Evolutionary conservation across 2,797 vertebrate species (phyloP).

Genomic region (Premnoplex brunnescens): DNA sequence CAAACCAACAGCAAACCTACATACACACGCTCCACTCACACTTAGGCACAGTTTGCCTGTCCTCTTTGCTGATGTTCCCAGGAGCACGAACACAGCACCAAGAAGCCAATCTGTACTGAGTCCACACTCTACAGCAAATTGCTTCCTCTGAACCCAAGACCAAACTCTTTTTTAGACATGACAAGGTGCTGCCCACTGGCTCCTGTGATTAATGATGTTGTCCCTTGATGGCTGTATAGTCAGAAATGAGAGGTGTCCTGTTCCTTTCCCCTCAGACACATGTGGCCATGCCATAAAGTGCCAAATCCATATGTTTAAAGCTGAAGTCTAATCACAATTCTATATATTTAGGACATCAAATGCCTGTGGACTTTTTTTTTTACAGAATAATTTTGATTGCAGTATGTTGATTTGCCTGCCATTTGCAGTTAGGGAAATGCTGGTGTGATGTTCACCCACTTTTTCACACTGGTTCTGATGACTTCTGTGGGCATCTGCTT

Average conservation of each 20-base stretch:
- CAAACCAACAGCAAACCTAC: not conserved
- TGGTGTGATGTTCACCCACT: not conserved
- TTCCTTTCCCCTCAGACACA: not conserved
- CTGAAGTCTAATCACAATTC: not conserved
- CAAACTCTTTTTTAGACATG: not conserved
- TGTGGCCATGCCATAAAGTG: not conserved
- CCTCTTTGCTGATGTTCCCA: not conserved
- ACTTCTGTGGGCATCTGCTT: not conserved
- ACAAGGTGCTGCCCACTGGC: not conserved
- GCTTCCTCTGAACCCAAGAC: not conserved
- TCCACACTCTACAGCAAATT: not conserved
- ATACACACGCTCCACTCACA: accelerated
- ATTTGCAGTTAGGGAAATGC: not conserved
- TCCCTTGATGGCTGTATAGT: not conserved
- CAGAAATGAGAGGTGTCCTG: not conserved
- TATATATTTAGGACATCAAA: not conserved
- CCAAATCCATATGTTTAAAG: not conserved
- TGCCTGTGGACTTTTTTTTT: accelerated
- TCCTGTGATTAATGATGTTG: accelerated
- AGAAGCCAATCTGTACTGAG: accelerated
- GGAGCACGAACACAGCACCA: accelerated
- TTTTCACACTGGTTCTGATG: not conserved
- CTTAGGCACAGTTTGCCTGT: not conserved
- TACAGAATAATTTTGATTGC: not conserved
- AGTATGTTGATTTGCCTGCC: not conserved